phyloP scores from a whole-genome alignment of 2,888 invertebrate genomes.

The Calameuta filiformis region DNA sequence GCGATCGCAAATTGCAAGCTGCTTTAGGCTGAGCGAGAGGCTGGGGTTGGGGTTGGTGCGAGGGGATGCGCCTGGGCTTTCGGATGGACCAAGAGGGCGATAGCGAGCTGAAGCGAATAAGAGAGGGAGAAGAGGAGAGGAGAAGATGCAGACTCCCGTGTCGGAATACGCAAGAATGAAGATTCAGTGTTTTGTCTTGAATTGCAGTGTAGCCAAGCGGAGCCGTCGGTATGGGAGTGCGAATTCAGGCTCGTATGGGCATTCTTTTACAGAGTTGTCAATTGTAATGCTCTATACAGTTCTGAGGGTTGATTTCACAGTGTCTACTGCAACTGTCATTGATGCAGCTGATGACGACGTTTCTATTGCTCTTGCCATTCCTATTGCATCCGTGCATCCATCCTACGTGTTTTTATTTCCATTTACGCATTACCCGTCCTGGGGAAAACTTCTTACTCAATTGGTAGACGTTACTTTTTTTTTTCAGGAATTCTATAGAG shows the following conservation, averaged over 20 bases:
- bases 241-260: slow-evolving; percentile 48
- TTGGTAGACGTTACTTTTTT: not conserved
- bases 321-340: slow-evolving; percentile 25
- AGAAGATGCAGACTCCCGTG: slow-evolving; percentile 45
- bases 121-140: slow-evolving; percentile 27
- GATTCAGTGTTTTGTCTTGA: slow-evolving; percentile 63
- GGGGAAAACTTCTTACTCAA: not conserved
- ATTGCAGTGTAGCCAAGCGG: slow-evolving; percentile 39
- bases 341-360: not conserved
- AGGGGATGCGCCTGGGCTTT: slow-evolving; percentile 15
- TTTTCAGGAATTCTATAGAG: slow-evolving; percentile 16
- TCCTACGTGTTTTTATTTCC: not conserved
- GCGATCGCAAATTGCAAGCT: slow-evolving; percentile 66
- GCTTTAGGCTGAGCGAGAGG: slow-evolving; percentile 56
- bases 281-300: slow-evolving; percentile 59
- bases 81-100: slow-evolving; percentile 22
- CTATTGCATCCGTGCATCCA: not conserved
- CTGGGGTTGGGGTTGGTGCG: slow-evolving; percentile 12
- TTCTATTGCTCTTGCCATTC: not conserved
- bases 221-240: slow-evolving; percentile 13
- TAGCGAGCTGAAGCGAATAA: slow-evolving; percentile 14
- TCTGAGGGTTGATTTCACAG: slow-evolving; percentile 55
- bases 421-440: not conserved
- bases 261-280: slow-evolving; percentile 62
- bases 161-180: slow-evolving; percentile 60